Percentiles rank a stretch among this genome's conserved stretches.
Evolutionary conservation across 2,113 vertebrate genomes (phyloP).

Genomic region (Synchiropus splendidus): DNA sequence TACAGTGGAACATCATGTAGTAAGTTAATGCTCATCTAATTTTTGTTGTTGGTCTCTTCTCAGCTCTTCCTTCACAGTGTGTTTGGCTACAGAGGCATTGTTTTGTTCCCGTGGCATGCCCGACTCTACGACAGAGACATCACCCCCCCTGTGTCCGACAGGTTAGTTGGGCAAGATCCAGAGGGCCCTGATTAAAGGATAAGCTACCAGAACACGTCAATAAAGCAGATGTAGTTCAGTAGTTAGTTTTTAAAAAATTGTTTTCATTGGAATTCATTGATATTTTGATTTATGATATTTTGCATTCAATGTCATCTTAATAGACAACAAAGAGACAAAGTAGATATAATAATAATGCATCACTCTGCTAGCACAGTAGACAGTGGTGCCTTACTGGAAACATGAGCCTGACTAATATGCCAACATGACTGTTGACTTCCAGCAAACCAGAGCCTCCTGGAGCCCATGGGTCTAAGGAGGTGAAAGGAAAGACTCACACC

Average conservation of each 20-base stretch:
- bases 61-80: slow-evolving; percentile 96
- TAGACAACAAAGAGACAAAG: too few species aligned
- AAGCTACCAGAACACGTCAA: too few species aligned
- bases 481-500: slow-evolving; percentile 94
- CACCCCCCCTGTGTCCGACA: slow-evolving; percentile 79
- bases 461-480: slow-evolving; percentile 86
- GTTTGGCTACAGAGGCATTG: slow-evolving; percentile 94
- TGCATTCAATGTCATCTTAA: too few species aligned
- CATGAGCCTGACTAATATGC: neutral
- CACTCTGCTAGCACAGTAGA: too few species aligned
- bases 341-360: too few species aligned
- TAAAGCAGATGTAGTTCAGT: too few species aligned
- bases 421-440: slow-evolving; percentile 1
- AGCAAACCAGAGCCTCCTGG: slow-evolving; percentile 72
- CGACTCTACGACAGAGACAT: slow-evolving; percentile 91
- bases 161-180: slow-evolving; percentile 51
- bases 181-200: too few species aligned
- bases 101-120: slow-evolving; percentile 97
- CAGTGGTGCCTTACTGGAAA: neutral
- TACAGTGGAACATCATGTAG: neutral
- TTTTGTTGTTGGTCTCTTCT: slow-evolving; percentile 23
- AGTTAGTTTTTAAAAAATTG: too few species aligned
- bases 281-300: too few species aligned
- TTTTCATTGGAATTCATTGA: too few species aligned
- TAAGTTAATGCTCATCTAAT: neutral